Percentiles rank a stretch among this genome's conserved stretches.
Conservation (phyloP, 2,888 invertebrate genomes). For the Leptodirus hochenwartii region DNA sequence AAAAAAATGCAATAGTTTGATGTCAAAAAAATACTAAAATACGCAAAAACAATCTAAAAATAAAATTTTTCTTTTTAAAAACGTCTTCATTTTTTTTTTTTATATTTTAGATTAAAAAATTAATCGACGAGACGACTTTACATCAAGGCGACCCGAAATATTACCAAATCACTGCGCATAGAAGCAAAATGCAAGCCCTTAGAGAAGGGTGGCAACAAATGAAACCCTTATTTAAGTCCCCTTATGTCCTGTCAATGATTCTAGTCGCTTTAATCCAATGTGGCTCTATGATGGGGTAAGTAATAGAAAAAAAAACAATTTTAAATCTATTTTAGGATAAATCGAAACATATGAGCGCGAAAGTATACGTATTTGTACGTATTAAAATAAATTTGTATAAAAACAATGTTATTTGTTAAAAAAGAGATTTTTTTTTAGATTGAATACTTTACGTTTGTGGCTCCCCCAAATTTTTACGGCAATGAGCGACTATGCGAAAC, state of each 20-base stretch:
- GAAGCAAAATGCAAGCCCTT: conserved; percentile 28
- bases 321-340: too few species aligned
- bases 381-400: not conserved
- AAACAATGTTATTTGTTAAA: conserved; percentile 1
- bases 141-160: conserved; percentile 2
- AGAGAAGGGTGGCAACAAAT: conserved; percentile 42
- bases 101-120: conserved; percentile 21
- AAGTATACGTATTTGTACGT: not conserved
- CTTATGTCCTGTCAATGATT: conserved; percentile 38
- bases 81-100: too few species aligned
- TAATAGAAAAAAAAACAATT: too few species aligned
- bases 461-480: conserved; percentile 70
- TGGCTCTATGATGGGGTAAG: conserved; percentile 45
- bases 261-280: conserved; percentile 46
- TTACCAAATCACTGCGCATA: conserved; percentile 9
- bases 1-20: too few species aligned
- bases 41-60: too few species aligned
- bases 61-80: too few species aligned
- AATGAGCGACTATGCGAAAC: conserved; percentile 27
- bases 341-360: too few species aligned
- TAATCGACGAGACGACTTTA: conserved; percentile 21
- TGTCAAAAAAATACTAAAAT: too few species aligned
- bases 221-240: conserved; percentile 43
- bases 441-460: conserved; percentile 77
- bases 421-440: conserved; percentile 22